Evolutionary conservation across 1,140 invertebrate genomes (phyloP).

Genomic region (Hypothenemus hampei): DNA sequence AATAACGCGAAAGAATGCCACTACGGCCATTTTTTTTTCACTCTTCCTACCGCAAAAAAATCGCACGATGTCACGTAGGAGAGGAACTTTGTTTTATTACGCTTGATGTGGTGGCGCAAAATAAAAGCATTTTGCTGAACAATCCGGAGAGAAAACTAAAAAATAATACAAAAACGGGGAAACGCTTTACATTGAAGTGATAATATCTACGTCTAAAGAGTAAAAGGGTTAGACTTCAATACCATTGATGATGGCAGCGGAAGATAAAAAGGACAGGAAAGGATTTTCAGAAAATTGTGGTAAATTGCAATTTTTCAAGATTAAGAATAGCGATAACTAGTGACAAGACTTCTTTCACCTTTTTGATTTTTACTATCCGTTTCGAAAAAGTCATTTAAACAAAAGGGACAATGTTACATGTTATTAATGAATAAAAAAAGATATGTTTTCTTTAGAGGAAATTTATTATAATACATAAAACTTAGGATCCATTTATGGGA

Average conservation of each 20-base stretch:
- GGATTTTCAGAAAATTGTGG: constrained; percentile 19
- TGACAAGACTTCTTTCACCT: too few relatives aligned
- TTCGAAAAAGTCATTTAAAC: too few relatives aligned
- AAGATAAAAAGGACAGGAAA: constrained; percentile 11
- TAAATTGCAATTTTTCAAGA: constrained; percentile 20
- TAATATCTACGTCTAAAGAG: constrained; percentile 18
- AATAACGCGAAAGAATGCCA: constrained; percentile 6
- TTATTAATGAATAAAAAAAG: too few relatives aligned
- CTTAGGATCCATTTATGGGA: constrained; percentile 17
- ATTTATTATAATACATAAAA: constrained; percentile 17
- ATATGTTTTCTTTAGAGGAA: too few relatives aligned
- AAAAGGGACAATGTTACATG: too few relatives aligned
- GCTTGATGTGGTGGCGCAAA: constrained; percentile 1
- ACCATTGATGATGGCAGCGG: constrained; percentile 10
- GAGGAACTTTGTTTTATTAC: constrained; percentile 7
- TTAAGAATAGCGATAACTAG: constrained; percentile 9
- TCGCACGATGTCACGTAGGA: not conserved
- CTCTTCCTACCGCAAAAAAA: too few relatives aligned
- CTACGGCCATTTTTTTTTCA: not conserved
- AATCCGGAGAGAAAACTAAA: constrained; percentile 2
- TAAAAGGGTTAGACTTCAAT: constrained; percentile 22
- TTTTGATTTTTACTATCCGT: too few relatives aligned
- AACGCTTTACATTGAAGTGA: constrained; percentile 18
- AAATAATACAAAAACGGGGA: constrained; percentile 14
- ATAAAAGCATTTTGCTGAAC: constrained; percentile 5